Evolutionary conservation across 2,797 vertebrate genomes (phyloP), one percentile per base, ranked within the genome.

Genomic region (Phyllotis vaccarum): DNA sequence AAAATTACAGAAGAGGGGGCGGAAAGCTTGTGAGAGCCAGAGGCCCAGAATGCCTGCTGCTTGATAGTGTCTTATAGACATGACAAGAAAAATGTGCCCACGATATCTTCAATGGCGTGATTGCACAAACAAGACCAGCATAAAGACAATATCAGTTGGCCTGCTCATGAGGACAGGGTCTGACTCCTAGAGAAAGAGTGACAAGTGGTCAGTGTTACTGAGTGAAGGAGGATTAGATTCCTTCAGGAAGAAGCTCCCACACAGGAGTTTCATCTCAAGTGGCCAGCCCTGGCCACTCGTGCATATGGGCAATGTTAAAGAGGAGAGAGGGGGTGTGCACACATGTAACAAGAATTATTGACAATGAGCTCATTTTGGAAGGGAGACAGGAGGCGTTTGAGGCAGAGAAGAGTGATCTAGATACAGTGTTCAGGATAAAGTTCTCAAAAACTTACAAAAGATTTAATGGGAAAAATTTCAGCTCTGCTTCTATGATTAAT

Each of bases 401-500:
- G 58, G 22, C 43, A 83, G 40, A 27, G 8, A 34, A 10, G 27
- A 64, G 40, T 83, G 1, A 83, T 46, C 22, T 34, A 46, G 2
- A 3, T 31, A 64, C 56, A 34, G 5, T 49, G 10, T 64, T 22
- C 17, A 22, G 6, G 29, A 64, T 83, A 83, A 83, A 34, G 19
- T 31, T 83, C 62, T 83, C 5, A 64, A 83, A 83, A 64, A 22
- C 60, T 64, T 66, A 27, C 27, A 70, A n/a, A 37, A 75, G 37
- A 21, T 19, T 58, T 92, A 94, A 78, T 43, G 16, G 34, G 81
- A 91, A 96, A 68, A 72, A 43, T 13, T n/a, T 70, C 27, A 93
- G 6, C 27, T 81, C 22, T 88, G 37, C 13, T 89, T 89, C 70
- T 91, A 46, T 80, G 86, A 54, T 90, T 95, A 89, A 56, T 76